Evolutionary conservation across 2,888 invertebrate genomes (phyloP).

Genomic region (Apotomis betuletana): DNA sequence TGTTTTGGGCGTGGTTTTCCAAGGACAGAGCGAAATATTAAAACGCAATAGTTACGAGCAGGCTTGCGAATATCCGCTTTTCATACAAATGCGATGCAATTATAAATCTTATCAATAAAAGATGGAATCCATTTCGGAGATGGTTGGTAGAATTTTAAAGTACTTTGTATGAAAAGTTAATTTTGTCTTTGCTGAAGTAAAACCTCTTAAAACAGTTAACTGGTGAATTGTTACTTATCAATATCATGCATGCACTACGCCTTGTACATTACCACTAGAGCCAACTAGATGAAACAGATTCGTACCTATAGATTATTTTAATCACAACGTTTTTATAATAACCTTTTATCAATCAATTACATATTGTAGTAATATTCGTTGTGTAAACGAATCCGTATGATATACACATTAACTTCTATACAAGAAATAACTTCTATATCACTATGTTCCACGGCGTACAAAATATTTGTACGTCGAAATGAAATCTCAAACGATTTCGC

Average conservation of each 20-base stretch:
- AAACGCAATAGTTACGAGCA: neutral
- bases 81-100: too few species aligned
- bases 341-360: slow-evolving; percentile 24
- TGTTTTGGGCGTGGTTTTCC: slow-evolving; percentile 9
- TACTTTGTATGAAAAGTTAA: too few species aligned
- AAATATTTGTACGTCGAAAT: slow-evolving; percentile 1
- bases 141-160: too few species aligned
- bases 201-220: neutral
- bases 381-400: slow-evolving; percentile 6
- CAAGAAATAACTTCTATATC: slow-evolving; percentile 19
- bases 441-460: neutral
- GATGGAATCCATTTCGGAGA: too few species aligned
- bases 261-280: slow-evolving; percentile 7
- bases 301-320: slow-evolving; percentile 13
- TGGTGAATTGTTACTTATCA: neutral
- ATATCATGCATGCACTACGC: neutral
- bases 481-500: slow-evolving; percentile 10
- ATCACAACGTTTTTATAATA: slow-evolving; percentile 26
- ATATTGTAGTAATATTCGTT: slow-evolving; percentile 21
- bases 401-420: slow-evolving; percentile 16
- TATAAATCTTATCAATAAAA: too few species aligned
- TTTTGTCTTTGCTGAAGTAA: too few species aligned
- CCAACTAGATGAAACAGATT: slow-evolving; percentile 20
- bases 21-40: neutral
- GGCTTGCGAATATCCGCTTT: too few species aligned